Base-by-base conservation (phyloP, 2,888 invertebrate species). In the Steromphala cineraria region DNA sequence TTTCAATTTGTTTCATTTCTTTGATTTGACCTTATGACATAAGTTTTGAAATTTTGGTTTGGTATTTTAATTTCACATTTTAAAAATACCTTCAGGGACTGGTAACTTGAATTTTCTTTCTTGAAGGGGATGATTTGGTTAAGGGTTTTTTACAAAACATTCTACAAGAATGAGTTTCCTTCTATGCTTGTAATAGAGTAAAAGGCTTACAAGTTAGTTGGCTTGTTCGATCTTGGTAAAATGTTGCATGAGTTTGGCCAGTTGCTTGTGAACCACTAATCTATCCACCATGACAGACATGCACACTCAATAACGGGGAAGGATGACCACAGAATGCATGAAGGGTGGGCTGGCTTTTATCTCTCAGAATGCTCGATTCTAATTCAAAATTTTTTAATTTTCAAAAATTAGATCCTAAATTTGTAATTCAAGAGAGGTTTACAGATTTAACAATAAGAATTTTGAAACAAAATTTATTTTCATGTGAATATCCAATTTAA, bases 41-140 rank as follows among this genome's bases (percentile, higher is more conserved):
- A 17, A 13, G 15, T 40, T 62, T 62, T 55, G 40, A 21, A 40
- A 17, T 46, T 15, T n/a, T 71, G 19, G 10, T 71, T 19, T 28
- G 24, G 7, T 71, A 31, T 71, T 28, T 19, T 71, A 5, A 71
- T 19, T 28, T 31, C 5, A 28, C n/a, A 4, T 36, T 71, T 28
- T 31, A 31, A 31, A 28, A 31, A 19, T 28, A 28, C 31, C n/a
- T 67, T 62, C 56, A 28, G 80, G 80, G 71, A 78, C 77, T 10
- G 1, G 10, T 10, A 46, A 10, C 5, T 10, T 46, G 46, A 13
- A 46, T 46, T 46, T 13, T 4, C 13, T 46, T 80, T 80, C 80
- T 80, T 80, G 80, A 77, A 77, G 77, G 74, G 74, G 77, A 80
- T 82, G 36, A 7, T 80, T 82, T 82, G 80, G 80, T 36, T 77